These are phyloP conservation scores for Eciton burchellii DNA, from an alignment of 1,140 invertebrate species.

Conservation along the genomic window DNA sequence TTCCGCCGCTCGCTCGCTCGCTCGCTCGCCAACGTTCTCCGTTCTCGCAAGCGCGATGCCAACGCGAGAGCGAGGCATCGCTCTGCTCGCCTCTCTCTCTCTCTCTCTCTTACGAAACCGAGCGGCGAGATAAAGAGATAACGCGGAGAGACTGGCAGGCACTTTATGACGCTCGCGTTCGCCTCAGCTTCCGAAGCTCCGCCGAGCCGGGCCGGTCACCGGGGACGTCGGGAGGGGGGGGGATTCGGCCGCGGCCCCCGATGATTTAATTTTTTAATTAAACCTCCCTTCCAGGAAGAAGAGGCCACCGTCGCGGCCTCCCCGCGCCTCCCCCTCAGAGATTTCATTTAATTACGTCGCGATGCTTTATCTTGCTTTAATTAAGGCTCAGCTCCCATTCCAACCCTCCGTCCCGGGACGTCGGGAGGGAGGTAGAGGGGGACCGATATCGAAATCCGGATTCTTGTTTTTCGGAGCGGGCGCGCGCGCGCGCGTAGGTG, in stretches of 20 bases:
- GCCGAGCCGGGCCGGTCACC: too few relatives aligned
- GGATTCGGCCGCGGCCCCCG: too few relatives aligned
- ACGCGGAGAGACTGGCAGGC: constrained; percentile 6
- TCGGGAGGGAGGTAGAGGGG: too few relatives aligned
- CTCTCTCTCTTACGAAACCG: constrained; percentile 29
- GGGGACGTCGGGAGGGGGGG: too few relatives aligned
- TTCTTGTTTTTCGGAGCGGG: constrained; percentile 19
- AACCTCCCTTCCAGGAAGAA: constrained; percentile 35
- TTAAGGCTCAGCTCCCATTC: constrained; percentile 17
- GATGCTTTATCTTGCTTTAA: constrained; percentile 50
- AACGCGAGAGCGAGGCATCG: too few relatives aligned
- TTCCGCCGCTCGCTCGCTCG: constrained; percentile 21
- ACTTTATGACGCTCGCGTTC: constrained; percentile 13
- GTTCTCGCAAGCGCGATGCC: too few relatives aligned
- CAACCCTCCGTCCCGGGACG: too few relatives aligned
- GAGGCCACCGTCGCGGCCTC: not conserved
- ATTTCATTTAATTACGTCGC: constrained; percentile 26
- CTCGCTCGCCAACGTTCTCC: constrained; percentile 41
- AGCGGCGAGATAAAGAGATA: constrained; percentile 25
- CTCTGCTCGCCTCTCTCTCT: too few relatives aligned
- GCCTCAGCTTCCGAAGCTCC: constrained; percentile 7
- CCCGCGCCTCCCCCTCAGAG: not conserved
- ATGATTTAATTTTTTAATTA: constrained; percentile 49
- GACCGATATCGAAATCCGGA: constrained; percentile 13
- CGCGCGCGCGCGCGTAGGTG: not conserved